Conservation (phyloP, 64 coral and sea anemone species). For the Dendrophyllia cribrosa region DNA sequence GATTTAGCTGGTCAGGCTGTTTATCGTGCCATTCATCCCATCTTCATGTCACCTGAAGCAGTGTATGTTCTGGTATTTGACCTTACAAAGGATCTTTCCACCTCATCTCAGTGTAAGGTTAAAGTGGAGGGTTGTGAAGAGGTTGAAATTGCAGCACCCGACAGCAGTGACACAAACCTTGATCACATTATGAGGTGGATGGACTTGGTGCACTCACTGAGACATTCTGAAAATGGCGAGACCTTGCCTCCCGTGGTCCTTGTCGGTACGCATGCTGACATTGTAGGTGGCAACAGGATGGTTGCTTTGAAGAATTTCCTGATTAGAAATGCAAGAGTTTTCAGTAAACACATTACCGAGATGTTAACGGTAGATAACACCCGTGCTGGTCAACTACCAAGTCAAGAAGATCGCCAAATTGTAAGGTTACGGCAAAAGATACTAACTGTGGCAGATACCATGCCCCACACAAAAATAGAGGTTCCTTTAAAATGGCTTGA, state of each 20-base stretch:
- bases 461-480: slow-evolving; percentile 5
- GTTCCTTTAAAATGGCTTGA: slow-evolving; percentile 21
- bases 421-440: background rate
- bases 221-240: background rate
- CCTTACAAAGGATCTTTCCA: background rate
- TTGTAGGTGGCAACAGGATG: background rate
- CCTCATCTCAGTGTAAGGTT: background rate
- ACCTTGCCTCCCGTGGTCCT: background rate
- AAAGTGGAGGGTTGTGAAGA: background rate
- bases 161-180: slow-evolving; percentile 22
- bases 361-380: slow-evolving; percentile 16
- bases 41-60: slow-evolving; percentile 33
- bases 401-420: slow-evolving; percentile 12
- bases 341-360: background rate
- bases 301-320: background rate
- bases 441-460: background rate
- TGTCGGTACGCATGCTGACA: slow-evolving; percentile 9
- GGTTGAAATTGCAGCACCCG: background rate
- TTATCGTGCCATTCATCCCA: slow-evolving; percentile 45
- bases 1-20: slow-evolving; percentile 42
- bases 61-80: slow-evolving; percentile 17
- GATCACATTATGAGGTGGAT: slow-evolving; percentile 44
- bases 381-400: background rate
- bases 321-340: background rate
- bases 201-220: slow-evolving; percentile 20